These are phyloP conservation scores for Hydractinia echinata DNA, from an alignment of 30 jellyfish, hydroid and myxozoan genomes.

Conservation along the genomic window DNA sequence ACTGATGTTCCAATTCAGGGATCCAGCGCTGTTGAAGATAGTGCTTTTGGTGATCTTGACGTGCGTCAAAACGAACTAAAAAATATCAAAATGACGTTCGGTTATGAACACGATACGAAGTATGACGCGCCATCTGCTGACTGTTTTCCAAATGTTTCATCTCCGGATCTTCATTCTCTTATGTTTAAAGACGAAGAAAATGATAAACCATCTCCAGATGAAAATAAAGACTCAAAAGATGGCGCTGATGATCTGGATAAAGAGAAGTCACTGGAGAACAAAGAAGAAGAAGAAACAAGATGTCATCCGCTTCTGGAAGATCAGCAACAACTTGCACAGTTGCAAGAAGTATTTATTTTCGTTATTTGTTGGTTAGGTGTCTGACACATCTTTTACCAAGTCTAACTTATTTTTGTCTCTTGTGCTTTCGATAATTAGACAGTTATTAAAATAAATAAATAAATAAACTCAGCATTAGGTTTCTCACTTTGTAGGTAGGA, in stretches of 20 bases:
- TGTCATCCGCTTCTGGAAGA: conserved; percentile 6
- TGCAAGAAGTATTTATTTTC: background rate
- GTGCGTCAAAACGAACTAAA: background rate
- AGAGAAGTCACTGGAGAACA: background rate
- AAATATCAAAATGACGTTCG: background rate
- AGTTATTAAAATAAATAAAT: too few relatives aligned
- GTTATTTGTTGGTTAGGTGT: background rate
- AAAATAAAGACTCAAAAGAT: background rate
- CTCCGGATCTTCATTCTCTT: conserved; percentile 3
- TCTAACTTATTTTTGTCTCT: too few relatives aligned
- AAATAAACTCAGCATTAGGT: too few relatives aligned
- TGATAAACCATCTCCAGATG: background rate
- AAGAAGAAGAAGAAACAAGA: background rate
- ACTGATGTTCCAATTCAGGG: too few relatives aligned
- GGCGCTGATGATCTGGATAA: background rate
- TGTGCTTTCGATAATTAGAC: too few relatives aligned
- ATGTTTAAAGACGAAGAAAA: background rate
- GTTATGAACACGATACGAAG: background rate
- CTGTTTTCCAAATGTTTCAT: conserved; percentile 1
- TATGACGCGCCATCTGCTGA: background rate
- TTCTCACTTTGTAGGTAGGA: too few relatives aligned
- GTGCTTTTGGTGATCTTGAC: background rate
- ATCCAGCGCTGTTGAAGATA: background rate
- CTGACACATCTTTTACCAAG: background rate
- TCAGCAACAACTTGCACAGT: background rate